A percentile compares a stretch with the other conserved stretches of the same genome.
phyloP scores from a whole-genome alignment of 2,113 vertebrate genomes.

The Malaclemys terrapin region DNA sequence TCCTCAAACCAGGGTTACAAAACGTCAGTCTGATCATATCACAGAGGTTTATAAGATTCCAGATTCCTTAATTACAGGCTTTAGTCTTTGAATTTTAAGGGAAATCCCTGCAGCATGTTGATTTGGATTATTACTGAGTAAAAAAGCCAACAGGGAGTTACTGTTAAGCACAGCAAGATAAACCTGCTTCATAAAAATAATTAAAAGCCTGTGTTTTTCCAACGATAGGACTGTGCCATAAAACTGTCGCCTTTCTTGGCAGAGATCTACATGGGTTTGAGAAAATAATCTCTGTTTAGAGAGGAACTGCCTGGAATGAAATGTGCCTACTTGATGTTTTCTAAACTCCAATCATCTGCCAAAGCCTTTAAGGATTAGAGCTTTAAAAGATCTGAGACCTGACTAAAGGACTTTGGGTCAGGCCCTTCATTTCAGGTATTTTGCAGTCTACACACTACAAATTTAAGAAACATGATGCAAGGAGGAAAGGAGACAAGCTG shows the following conservation, averaged over 20 bases:
- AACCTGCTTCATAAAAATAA: conserved; percentile 26
- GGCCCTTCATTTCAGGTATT: not conserved
- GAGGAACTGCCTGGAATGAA: not conserved
- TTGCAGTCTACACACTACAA: not conserved
- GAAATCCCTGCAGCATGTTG: not conserved
- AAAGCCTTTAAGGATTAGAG: conserved; percentile 29
- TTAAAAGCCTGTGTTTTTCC: conserved; percentile 4
- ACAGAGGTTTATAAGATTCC: not conserved
- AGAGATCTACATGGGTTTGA: not conserved
- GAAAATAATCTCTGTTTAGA: conserved; percentile 19
- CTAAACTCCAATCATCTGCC: conserved; percentile 25
- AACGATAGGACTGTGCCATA: not conserved
- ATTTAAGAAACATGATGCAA: not conserved
- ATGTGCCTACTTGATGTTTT: conserved; percentile 27
- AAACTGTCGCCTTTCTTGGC: conserved; percentile 33
- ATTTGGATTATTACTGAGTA: not conserved
- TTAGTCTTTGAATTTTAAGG: not conserved
- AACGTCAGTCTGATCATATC: not conserved
- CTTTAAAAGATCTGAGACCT: not conserved
- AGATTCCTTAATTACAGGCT: not conserved
- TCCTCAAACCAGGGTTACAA: not conserved
- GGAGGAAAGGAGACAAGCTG: not conserved
- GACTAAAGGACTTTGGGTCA: not conserved
- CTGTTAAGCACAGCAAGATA: not conserved
- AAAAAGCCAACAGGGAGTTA: not conserved